These are phyloP conservation scores for Aleadryas rufinucha DNA, from an alignment of 2,113 vertebrate genomes.

Conservation along the genomic window DNA sequence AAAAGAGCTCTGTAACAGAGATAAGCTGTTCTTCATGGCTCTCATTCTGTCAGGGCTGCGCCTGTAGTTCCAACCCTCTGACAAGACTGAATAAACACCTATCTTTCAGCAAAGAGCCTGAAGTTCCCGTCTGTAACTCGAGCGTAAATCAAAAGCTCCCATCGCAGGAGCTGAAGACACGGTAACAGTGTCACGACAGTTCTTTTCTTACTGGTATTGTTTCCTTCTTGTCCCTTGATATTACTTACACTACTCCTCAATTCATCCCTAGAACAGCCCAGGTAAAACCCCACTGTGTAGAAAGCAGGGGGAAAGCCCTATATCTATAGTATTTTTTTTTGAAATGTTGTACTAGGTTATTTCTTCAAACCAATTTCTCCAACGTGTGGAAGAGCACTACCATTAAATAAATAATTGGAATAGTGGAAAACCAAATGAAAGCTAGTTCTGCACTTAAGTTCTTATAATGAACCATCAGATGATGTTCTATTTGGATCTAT, in stretches of 20 bases:
- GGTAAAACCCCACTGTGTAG: not conserved
- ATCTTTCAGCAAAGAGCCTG: no score
- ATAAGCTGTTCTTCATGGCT: no score
- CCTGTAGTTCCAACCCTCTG: no score
- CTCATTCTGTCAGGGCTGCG: no score
- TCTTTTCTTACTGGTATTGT: not conserved
- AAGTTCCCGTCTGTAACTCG: no score
- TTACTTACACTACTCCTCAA: not conserved
- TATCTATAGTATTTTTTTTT: not conserved
- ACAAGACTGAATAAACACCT: no score
- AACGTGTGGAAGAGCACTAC: fast-evolving
- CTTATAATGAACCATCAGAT: not conserved
- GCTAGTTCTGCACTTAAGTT: not conserved
- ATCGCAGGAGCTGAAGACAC: no score
- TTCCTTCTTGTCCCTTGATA: not conserved
- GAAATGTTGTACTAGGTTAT: not conserved
- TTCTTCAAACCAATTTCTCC: not conserved
- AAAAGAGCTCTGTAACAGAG: no score
- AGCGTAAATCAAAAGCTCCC: no score
- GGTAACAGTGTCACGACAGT: no score
- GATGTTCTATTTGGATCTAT: not conserved
- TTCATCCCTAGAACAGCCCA: not conserved
- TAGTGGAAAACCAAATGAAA: not conserved
- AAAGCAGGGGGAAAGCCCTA: not conserved
- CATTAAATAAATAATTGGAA: not conserved